Percentiles rank a stretch among this genome's conserved stretches.
These are phyloP conservation scores for Troides aeacus DNA, from an alignment of 2,888 invertebrate species.

Conservation along the genomic window DNA sequence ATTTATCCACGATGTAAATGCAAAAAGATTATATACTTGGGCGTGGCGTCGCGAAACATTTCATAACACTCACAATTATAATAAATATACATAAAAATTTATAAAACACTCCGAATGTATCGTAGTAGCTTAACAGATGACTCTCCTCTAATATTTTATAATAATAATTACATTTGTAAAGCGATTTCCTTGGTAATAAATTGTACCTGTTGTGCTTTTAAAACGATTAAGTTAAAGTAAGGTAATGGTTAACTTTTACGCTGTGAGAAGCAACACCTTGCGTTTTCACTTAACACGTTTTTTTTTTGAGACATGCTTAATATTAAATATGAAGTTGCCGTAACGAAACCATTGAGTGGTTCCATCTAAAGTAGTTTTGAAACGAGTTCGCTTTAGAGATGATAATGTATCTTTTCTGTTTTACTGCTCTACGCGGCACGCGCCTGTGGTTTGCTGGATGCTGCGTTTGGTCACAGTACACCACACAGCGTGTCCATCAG, in stretches of 20 bases:
- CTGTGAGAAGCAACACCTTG: conserved; percentile 19
- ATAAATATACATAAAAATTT: conserved; percentile 55
- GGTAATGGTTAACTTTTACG: conserved; percentile 49
- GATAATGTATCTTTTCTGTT: conserved; percentile 17
- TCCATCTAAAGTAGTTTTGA: conserved; percentile 7
- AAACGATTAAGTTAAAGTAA: conserved; percentile 46
- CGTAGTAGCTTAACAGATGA: conserved; percentile 52
- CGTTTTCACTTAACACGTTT: conserved; percentile 14
- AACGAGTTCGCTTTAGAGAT: conserved; percentile 27
- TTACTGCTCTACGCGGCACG: conserved; percentile 16
- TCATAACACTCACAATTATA: conserved; percentile 52
- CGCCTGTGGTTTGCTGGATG: conserved; percentile 1
- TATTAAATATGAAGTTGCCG: too few relatives aligned
- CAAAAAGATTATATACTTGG: too few relatives aligned
- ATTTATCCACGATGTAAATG: too few relatives aligned
- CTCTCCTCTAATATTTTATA: conserved; percentile 53
- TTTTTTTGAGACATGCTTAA: conserved; percentile 6
- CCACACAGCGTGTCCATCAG: conserved; percentile 74
- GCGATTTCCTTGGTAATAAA: conserved; percentile 73
- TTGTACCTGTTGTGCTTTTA: conserved; percentile 54
- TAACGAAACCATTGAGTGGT: too few relatives aligned
- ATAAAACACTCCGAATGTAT: conserved; percentile 50
- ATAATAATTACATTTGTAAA: conserved; percentile 58
- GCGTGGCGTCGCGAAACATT: conserved; percentile 51
- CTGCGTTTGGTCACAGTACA: conserved; percentile 57